phyloP scores from a whole-genome alignment of 64 coral and sea anemone species.

The Actinia tenebrosa region DNA sequence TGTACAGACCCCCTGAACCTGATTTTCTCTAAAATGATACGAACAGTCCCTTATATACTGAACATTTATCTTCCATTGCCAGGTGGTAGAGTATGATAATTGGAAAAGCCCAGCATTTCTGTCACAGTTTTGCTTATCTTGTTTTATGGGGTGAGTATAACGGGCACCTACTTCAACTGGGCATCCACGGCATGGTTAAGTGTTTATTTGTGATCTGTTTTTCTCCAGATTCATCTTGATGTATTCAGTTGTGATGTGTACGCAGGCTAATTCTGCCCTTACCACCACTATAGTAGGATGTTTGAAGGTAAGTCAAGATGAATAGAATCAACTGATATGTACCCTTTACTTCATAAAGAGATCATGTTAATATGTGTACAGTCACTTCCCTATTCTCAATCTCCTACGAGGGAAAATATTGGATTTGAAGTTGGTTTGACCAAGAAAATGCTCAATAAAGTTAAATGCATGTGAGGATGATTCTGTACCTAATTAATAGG shows the following conservation, averaged over 20 bases:
- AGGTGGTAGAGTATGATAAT: constrained; percentile 44
- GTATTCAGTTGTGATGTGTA: constrained; percentile 89
- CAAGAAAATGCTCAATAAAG: no score
- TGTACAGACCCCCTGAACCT: no score
- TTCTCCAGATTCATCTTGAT: constrained; percentile 64
- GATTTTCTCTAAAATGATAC: no score
- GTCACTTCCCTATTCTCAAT: no score
- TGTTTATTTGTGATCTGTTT: neutral
- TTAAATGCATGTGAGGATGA: no score
- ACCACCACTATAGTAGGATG: constrained; percentile 94
- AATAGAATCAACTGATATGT: no score
- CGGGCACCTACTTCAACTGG: neutral
- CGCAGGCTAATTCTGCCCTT: constrained; percentile 80
- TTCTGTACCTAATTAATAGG: no score
- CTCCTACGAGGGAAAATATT: no score
- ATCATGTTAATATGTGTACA: neutral
- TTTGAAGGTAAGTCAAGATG: constrained; percentile 55
- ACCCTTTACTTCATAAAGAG: neutral
- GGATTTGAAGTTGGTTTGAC: no score
- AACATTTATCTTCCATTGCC: no score
- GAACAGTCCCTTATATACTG: neutral
- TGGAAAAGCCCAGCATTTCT: constrained; percentile 66
- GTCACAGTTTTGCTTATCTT: constrained; percentile 68
- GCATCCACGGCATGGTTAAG: neutral
- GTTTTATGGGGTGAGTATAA: constrained; percentile 87